Conservation (phyloP, 1,140 invertebrate genomes). For the Aphidius ervi region DNA sequence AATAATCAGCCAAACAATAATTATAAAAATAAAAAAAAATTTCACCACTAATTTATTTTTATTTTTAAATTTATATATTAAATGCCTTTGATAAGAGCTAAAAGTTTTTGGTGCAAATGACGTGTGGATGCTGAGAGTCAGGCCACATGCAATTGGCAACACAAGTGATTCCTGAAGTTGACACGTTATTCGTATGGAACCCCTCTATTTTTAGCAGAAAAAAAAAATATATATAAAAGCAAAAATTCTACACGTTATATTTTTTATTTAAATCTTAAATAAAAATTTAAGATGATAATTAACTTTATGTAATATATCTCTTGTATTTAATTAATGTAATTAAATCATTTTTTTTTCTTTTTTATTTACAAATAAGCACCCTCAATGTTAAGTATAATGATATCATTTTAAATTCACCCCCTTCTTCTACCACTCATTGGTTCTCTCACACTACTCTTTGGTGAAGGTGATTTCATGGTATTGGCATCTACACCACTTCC, state of each 20-base stretch:
- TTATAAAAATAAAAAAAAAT: too few species aligned
- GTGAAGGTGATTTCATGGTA: conserved; percentile 40
- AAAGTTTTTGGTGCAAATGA: not conserved
- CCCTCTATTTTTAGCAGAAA: not conserved
- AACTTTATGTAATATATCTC: too few species aligned
- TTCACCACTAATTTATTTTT: too few species aligned
- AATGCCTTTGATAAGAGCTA: not conserved
- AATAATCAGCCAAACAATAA: too few species aligned
- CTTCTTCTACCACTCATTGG: not conserved
- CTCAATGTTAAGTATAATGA: not conserved
- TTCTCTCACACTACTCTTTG: conserved; percentile 4
- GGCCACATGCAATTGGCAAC: conserved; percentile 19
- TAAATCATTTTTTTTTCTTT: too few species aligned
- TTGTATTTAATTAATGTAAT: too few species aligned
- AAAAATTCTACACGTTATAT: too few species aligned
- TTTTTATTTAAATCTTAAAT: too few species aligned
- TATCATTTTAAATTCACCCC: conserved; percentile 5
- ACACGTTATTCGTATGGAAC: conserved; percentile 16
- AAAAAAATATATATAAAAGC: too few species aligned
- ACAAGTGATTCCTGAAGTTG: conserved; percentile 13
- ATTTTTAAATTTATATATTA: too few species aligned
- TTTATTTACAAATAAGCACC: too few species aligned
- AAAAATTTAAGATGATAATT: too few species aligned
- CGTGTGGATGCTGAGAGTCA: conserved; percentile 7
- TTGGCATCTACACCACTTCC: conserved; percentile 46